Conservation (phyloP, 64 coral and sea anemone species). For the Montipora sp. region DNA sequence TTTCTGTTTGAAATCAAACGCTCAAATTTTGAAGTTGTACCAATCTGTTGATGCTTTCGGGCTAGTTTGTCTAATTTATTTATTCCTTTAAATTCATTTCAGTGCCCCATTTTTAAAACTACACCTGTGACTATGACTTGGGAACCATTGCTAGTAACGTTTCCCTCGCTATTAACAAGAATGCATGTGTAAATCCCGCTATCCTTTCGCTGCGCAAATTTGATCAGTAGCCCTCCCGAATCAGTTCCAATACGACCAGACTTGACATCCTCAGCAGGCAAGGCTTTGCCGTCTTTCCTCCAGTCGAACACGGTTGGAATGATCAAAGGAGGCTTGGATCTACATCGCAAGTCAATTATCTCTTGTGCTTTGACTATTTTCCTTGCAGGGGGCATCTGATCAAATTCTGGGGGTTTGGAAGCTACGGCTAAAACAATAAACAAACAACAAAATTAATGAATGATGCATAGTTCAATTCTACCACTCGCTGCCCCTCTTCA, state of each 20-base stretch:
- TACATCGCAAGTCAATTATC: conserved; percentile 24
- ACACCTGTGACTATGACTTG: conserved; percentile 72
- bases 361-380: conserved; percentile 25
- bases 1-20: no score
- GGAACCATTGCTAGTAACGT: conserved; percentile 2
- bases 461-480: no score
- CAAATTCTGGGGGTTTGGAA: conserved; percentile 54
- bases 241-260: conserved; percentile 25
- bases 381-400: conserved; percentile 6
- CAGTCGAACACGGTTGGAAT: conserved; percentile 56
- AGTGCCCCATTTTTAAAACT: neutral
- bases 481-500: no score
- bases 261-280: neutral
- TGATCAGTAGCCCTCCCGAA: conserved; percentile 63
- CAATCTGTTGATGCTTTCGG: no score
- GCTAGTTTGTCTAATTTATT: no score
- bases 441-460: neutral
- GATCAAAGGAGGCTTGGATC: conserved; percentile 11
- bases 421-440: conserved; percentile 53
- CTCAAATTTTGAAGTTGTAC: no score
- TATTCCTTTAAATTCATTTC: no score
- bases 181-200: conserved; percentile 70
- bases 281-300: conserved; percentile 76
- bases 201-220: conserved; percentile 34
- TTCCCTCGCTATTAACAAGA: conserved; percentile 64